Percentiles rank a stretch among this genome's conserved stretches.
phyloP scores from a whole-genome alignment of 1,140 invertebrate species.

The Drosophila yakuba region DNA sequence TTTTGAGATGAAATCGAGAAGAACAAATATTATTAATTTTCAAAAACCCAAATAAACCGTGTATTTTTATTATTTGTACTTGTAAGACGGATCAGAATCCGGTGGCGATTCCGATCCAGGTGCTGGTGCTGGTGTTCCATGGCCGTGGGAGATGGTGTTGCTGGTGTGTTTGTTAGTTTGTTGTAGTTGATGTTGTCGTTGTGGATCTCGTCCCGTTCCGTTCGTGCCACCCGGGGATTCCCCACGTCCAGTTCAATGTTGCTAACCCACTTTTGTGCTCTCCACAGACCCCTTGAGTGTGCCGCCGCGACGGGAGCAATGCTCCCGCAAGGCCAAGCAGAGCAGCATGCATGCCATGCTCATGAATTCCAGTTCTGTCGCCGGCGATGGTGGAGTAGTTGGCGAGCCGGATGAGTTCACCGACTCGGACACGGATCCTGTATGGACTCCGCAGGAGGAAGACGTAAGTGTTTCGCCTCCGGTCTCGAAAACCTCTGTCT shows the following conservation, averaged over 20 bases:
- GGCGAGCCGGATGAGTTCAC: constrained; percentile 86
- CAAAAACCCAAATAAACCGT: constrained; percentile 75
- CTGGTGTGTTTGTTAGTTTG: constrained; percentile 25
- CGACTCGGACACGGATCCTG: constrained; percentile 90
- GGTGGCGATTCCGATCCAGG: constrained; percentile 18
- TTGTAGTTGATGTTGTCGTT: constrained; percentile 48
- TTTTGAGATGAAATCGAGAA: constrained; percentile 80
- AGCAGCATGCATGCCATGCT: constrained; percentile 81
- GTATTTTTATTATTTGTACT: constrained; percentile 80
- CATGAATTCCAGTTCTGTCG: constrained; percentile 59
- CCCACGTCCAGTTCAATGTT: constrained; percentile 50
- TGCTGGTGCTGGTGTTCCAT: constrained; percentile 28
- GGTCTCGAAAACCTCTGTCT: constrained; percentile 9
- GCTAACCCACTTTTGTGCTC: constrained; percentile 75
- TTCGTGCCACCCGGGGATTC: constrained; percentile 7
- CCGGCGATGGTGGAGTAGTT: constrained; percentile 60
- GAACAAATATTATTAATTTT: constrained; percentile 84
- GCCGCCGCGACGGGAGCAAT: constrained; percentile 87
- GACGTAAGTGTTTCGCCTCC: constrained; percentile 75
- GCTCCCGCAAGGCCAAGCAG: constrained; percentile 88
- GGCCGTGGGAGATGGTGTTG: constrained; percentile 26
- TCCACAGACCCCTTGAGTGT: constrained; percentile 85
- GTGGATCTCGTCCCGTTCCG: constrained; percentile 15
- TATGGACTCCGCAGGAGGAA: constrained; percentile 89
- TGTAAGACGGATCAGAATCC: constrained; percentile 31